These are phyloP conservation scores for Thaleichthys pacificus DNA, from an alignment of 2,797 vertebrate genomes.

Conservation along the genomic window DNA sequence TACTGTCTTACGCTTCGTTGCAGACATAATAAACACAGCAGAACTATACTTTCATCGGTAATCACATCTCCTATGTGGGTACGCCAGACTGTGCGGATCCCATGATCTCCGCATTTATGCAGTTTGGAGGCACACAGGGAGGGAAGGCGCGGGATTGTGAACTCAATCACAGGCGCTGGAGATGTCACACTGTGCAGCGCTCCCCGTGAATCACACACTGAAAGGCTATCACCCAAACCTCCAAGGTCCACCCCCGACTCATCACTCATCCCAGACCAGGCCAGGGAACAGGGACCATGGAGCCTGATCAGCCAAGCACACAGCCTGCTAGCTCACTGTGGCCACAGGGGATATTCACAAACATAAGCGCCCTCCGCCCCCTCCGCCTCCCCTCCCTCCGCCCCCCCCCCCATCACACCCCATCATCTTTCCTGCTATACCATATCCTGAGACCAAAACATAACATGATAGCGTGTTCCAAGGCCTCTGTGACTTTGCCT, in stretches of 20 bases:
- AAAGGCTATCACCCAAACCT: constrained; percentile 81
- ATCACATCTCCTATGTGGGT: constrained; percentile 39
- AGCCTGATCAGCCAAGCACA: constrained; percentile 71
- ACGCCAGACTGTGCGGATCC: constrained; percentile 43
- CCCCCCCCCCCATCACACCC: constrained; percentile 29
- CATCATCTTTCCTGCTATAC: background rate
- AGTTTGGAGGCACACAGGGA: constrained; percentile 62
- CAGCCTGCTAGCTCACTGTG: constrained; percentile 41
- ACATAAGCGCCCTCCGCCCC: constrained; percentile 45
- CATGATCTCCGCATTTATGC: constrained; percentile 70
- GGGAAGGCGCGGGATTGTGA: constrained; percentile 70
- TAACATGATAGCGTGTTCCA: background rate
- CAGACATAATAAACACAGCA: constrained; percentile 11
- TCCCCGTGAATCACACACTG: constrained; percentile 77
- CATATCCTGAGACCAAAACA: background rate
- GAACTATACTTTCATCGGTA: constrained; percentile 33
- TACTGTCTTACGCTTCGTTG: background rate
- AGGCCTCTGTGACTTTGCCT: background rate
- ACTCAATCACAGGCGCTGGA: constrained; percentile 73
- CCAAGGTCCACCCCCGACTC: constrained; percentile 76
- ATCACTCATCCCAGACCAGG: constrained; percentile 72
- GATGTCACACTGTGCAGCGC: constrained; percentile 71
- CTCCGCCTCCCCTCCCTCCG: constrained; percentile 35
- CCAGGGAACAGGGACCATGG: constrained; percentile 50
- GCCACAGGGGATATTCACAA: constrained; percentile 68